Evolutionary conservation across 2,113 vertebrate genomes (phyloP).

Genomic region (Sinocyclocheilus maitianheensis): DNA sequence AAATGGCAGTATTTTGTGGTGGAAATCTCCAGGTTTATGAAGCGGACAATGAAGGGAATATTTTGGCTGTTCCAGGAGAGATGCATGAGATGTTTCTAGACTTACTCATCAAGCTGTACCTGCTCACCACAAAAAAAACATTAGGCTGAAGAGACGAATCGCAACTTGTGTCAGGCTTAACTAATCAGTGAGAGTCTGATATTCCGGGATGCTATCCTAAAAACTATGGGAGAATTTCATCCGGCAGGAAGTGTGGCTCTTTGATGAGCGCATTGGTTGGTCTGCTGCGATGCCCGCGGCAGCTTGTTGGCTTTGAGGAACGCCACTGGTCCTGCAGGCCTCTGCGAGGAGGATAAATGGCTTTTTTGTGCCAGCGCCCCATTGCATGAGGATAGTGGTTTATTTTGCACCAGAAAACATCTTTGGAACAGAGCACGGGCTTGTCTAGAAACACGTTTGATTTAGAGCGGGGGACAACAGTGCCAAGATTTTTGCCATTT

Average conservation of each 20-base stretch:
- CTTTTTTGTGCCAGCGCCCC: constrained; percentile 49
- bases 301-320: constrained; percentile 48
- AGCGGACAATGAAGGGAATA: constrained; percentile 44
- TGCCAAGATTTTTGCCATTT: constrained; percentile 24
- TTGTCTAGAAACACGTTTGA: constrained; percentile 45
- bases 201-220: neutral
- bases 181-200: neutral
- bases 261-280: constrained; percentile 33
- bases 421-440: constrained; percentile 46
- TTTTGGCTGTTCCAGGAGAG: neutral
- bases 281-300: constrained; percentile 40
- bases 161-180: neutral
- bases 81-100: neutral
- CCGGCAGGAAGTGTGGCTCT: constrained; percentile 45
- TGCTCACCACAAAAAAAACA: constrained; percentile 22
- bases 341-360: constrained; percentile 39
- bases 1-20: neutral
- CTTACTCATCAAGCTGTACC: constrained; percentile 7
- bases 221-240: constrained; percentile 9
- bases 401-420: constrained; percentile 19
- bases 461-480: constrained; percentile 14
- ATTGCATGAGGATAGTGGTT: constrained; percentile 34
- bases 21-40: constrained; percentile 21
- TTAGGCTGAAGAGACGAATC: neutral
- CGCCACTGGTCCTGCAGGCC: constrained; percentile 37